Conservation (phyloP, 2,113 vertebrate genomes). For the Saguinus imperator region DNA sequence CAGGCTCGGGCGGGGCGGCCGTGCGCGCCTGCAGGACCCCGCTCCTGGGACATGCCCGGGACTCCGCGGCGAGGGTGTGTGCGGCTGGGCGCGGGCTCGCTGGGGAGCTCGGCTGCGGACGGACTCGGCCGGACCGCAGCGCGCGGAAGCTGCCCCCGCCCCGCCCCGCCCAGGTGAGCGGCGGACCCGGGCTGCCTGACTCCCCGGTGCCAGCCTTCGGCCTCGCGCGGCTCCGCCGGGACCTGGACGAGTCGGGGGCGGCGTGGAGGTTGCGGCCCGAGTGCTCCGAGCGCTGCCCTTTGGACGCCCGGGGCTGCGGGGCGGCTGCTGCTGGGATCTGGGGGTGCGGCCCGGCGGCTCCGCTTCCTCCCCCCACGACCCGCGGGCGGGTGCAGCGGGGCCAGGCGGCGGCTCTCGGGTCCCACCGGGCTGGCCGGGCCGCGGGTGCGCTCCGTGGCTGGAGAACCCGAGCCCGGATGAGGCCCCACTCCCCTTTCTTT, state of each 20-base stretch:
- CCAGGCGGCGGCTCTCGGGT: not conserved
- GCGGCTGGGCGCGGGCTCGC: slow-evolving; percentile 65
- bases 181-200: not conserved
- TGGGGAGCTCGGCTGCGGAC: slow-evolving; percentile 75
- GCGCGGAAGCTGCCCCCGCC: not conserved
- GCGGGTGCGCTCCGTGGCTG: not conserved
- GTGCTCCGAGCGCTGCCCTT: not conserved
- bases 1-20: slow-evolving; percentile 40
- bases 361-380: not conserved
- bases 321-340: not conserved
- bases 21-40: no score
- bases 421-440: not conserved
- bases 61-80: no score
- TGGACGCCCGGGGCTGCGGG: not conserved
- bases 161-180: slow-evolving; percentile 34
- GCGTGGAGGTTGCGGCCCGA: not conserved
- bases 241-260: not conserved
- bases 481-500: no score
- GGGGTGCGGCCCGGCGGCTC: not conserved
- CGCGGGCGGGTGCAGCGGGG: not conserved
- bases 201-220: not conserved
- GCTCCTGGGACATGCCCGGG: no score
- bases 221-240: not conserved
- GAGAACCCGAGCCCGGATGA: no score
- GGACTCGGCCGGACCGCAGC: not conserved